Percentiles rank a stretch among this genome's conserved stretches.
These are phyloP conservation scores for Triops longicaudatus DNA, from an alignment of 1,140 invertebrate species.

Conservation along the genomic window DNA sequence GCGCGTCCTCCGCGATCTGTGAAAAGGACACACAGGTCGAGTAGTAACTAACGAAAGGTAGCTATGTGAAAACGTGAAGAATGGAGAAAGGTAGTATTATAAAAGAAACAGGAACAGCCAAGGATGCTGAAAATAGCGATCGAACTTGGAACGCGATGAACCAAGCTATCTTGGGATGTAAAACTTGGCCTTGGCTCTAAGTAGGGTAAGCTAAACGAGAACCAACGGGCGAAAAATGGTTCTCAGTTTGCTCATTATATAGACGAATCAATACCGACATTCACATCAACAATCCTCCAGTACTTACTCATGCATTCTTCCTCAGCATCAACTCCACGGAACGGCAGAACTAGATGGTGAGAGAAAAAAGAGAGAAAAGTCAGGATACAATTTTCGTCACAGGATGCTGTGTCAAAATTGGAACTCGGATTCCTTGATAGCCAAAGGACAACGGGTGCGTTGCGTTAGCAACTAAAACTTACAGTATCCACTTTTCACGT, in stretches of 20 bases:
- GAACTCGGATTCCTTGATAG: no score
- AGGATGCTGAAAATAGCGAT: not conserved
- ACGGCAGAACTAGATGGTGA: not conserved
- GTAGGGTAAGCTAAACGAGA: not conserved
- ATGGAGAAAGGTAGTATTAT: not conserved
- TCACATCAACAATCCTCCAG: not conserved
- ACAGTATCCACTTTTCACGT: no score
- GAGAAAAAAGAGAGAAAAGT: not conserved
- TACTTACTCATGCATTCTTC: slow-evolving; percentile 11
- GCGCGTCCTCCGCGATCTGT: slow-evolving; percentile 52
- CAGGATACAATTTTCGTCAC: not conserved
- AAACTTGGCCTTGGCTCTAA: not conserved
- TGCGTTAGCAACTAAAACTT: no score
- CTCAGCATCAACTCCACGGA: not conserved
- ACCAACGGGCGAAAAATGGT: not conserved
- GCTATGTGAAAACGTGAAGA: not conserved
- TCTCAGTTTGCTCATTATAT: not conserved
- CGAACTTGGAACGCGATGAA: slow-evolving; percentile 1
- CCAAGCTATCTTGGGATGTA: not conserved
- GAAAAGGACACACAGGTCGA: not conserved
- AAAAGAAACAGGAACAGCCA: not conserved
- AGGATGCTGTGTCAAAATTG: no score
- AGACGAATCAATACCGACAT: not conserved
- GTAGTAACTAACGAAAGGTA: not conserved
- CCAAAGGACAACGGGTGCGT: no score